These are phyloP conservation scores for Poicephalus meyeri DNA, from an alignment of 2,113 vertebrate genomes.

Conservation along the genomic window DNA sequence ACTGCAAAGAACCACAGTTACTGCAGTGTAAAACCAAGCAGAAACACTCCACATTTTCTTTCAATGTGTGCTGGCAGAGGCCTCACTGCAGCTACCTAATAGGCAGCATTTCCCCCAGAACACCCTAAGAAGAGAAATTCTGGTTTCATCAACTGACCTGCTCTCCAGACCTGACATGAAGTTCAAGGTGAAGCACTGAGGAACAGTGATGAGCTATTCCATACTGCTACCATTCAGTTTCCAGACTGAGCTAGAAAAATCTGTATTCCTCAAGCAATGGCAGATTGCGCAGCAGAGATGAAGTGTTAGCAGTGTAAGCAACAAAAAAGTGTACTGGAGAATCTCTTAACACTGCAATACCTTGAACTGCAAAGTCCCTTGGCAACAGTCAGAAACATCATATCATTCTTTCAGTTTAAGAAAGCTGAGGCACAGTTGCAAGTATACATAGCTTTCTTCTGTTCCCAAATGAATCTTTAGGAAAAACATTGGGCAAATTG, in stretches of 20 bases:
- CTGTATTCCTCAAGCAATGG: background rate
- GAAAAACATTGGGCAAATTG: background rate
- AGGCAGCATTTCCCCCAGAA: too few relatives aligned
- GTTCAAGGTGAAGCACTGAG: background rate
- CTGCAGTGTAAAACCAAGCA: background rate
- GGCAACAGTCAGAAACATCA: background rate
- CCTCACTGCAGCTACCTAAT: background rate
- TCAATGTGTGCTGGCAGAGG: background rate
- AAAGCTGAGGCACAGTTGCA: background rate
- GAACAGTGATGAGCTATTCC: background rate
- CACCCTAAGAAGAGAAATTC: background rate
- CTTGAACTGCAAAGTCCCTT: background rate
- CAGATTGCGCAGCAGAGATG: background rate
- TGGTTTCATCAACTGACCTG: background rate
- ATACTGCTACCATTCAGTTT: background rate
- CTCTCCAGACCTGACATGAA: background rate
- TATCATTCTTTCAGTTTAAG: background rate
- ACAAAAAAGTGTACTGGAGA: background rate
- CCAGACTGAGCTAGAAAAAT: background rate
- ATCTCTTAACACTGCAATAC: background rate
- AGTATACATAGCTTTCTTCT: background rate
- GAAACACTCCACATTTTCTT: background rate
- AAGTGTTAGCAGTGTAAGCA: background rate
- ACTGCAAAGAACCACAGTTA: background rate
- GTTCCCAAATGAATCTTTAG: background rate